Percentiles rank a stretch among this genome's conserved stretches.
phyloP scores from a whole-genome alignment of 2,113 vertebrate species.

The Sceloporus undulatus region DNA sequence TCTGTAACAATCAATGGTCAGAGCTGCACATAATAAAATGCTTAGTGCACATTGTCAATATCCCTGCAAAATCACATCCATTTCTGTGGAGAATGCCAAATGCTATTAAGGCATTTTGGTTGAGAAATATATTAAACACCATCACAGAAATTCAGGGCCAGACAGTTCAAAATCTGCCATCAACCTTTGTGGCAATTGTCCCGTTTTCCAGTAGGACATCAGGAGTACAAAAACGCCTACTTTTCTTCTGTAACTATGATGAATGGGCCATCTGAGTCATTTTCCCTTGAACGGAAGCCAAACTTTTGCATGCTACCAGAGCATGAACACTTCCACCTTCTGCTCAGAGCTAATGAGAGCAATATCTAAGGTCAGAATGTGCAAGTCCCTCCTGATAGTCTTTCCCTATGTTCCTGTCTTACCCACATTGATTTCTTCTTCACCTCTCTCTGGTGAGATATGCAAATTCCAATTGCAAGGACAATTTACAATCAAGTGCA shows the following conservation, averaged over 20 bases:
- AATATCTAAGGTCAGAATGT: neutral
- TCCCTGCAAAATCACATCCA: conserved; percentile 8
- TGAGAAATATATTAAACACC: conserved; percentile 19
- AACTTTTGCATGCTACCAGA: neutral
- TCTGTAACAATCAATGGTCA: neutral
- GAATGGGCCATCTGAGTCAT: neutral
- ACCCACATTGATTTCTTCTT: neutral
- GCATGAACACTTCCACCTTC: neutral
- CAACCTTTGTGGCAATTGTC: neutral
- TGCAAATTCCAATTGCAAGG: neutral
- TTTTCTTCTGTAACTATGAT: conserved; percentile 18
- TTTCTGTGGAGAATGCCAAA: conserved; percentile 9
- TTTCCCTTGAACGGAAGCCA: neutral
- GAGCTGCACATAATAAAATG: neutral
- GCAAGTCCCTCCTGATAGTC: neutral
- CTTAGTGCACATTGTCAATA: conserved; percentile 6
- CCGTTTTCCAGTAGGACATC: neutral
- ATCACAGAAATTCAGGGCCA: neutral
- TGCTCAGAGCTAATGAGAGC: neutral
- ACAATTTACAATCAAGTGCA: neutral
- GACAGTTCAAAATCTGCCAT: neutral
- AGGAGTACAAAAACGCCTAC: neutral
- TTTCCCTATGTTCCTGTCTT: too few species aligned
- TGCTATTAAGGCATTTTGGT: neutral
- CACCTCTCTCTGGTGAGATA: too few species aligned